These are phyloP conservation scores for Sialia sialis DNA, from an alignment of 2,113 vertebrate species.

Conservation along the genomic window DNA sequence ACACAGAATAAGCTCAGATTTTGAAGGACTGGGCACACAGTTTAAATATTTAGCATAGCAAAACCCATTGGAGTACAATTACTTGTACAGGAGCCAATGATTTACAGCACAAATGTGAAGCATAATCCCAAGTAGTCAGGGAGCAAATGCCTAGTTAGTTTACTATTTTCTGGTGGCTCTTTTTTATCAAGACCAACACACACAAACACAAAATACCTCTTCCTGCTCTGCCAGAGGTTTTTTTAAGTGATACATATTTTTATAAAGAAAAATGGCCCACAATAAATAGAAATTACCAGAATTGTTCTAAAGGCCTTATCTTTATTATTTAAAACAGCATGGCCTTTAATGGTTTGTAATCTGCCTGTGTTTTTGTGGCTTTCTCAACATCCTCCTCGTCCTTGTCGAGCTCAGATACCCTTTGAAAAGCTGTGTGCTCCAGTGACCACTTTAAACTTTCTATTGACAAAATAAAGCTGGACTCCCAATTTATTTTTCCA, in stretches of 20 bases:
- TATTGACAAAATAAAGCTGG: slow-evolving; percentile 6
- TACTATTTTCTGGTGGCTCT: not conserved
- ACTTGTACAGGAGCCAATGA: not conserved
- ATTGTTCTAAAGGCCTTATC: not conserved
- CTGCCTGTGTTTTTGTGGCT: not conserved
- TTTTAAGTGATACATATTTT: not conserved
- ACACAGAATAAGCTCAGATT: not conserved
- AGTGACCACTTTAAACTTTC: slow-evolving; percentile 36
- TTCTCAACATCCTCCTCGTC: not conserved
- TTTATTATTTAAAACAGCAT: not conserved
- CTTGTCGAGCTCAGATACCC: not conserved
- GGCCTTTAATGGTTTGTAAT: not conserved
- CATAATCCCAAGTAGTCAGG: not conserved
- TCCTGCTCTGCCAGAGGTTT: not conserved
- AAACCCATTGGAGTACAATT: not conserved
- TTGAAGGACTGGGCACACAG: not conserved
- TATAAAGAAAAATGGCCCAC: not conserved
- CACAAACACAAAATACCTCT: not conserved
- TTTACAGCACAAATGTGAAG: not conserved
- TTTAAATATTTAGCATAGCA: slow-evolving; percentile 51
- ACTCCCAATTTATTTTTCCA: not conserved
- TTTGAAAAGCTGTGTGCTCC: slow-evolving; percentile 39
- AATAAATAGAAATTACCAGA: not conserved
- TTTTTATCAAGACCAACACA: not conserved
- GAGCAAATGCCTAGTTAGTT: not conserved